Evolutionary conservation across 2,797 vertebrate species (phyloP).

Genomic region (Brachyrhaphis roseni): DNA sequence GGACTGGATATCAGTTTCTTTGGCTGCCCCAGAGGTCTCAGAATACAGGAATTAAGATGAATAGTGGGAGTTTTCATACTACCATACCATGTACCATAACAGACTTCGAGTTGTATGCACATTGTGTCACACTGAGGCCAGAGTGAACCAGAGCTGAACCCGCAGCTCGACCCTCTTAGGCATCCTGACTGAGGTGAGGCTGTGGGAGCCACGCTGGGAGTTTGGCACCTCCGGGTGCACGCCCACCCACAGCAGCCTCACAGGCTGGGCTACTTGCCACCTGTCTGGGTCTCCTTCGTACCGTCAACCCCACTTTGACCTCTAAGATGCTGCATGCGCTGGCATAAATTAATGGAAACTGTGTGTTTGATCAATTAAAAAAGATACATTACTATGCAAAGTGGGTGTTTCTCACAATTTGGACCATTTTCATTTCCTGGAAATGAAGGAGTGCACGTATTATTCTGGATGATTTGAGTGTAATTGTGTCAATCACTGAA

Average conservation of each 20-base stretch:
- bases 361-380: not conserved
- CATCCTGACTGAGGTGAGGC: constrained; percentile 62
- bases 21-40: not conserved
- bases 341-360: not conserved
- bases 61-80: not conserved
- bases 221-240: constrained; percentile 78
- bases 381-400: not conserved
- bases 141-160: constrained; percentile 68
- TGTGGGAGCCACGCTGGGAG: constrained; percentile 69
- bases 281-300: constrained; percentile 71
- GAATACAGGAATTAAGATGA: not conserved
- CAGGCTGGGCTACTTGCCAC: constrained; percentile 71
- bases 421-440: not conserved
- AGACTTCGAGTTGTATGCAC: not conserved
- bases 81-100: not conserved
- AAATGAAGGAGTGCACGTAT: not conserved
- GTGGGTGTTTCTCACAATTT: not conserved
- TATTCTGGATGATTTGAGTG: not conserved
- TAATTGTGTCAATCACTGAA: not conserved
- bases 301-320: constrained; percentile 47
- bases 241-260: constrained; percentile 69
- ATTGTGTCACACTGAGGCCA: constrained; percentile 49
- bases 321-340: constrained; percentile 19
- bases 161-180: constrained; percentile 40
- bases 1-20: not conserved